Conservation (phyloP, 2,113 vertebrate species). For the Suricata suricatta region DNA sequence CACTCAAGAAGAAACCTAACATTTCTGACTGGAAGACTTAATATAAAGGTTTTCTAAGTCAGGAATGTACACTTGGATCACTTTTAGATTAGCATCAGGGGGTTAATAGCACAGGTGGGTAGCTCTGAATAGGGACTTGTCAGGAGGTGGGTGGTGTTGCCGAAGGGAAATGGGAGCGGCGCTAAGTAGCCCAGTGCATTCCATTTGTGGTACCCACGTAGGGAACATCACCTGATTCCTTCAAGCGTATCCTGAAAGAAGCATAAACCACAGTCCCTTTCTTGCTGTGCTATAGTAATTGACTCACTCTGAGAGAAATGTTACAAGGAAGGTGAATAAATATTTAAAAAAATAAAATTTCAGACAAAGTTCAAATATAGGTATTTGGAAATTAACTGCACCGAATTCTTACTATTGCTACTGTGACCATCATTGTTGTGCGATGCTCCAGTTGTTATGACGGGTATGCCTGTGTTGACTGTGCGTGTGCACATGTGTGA, state of each 20-base stretch:
- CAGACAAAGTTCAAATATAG: background rate
- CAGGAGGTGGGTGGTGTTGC: conserved; percentile 73
- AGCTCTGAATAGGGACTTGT: conserved; percentile 77
- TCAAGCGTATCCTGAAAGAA: conserved; percentile 44
- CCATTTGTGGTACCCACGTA: background rate
- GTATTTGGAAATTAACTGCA: background rate
- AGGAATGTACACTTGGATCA: conserved; percentile 55
- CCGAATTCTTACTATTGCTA: background rate
- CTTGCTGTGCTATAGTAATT: background rate
- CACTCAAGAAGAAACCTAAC: conserved; percentile 68
- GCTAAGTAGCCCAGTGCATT: background rate
- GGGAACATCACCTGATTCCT: conserved; percentile 55
- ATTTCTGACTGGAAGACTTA: conserved; percentile 79
- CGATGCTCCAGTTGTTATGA: accelerated
- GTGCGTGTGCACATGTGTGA: accelerated
- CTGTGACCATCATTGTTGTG: background rate
- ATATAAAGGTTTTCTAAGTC: conserved; percentile 71
- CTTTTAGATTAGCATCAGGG: conserved; percentile 71
- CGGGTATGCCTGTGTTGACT: background rate
- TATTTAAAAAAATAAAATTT: background rate
- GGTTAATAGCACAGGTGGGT: conserved; percentile 55
- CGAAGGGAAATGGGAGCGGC: conserved; percentile 51
- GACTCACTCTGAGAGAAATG: background rate
- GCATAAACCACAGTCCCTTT: background rate
- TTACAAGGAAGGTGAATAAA: background rate